Base-by-base conservation (phyloP, 2,797 vertebrate species). In the Enteromius viviparus region DNA sequence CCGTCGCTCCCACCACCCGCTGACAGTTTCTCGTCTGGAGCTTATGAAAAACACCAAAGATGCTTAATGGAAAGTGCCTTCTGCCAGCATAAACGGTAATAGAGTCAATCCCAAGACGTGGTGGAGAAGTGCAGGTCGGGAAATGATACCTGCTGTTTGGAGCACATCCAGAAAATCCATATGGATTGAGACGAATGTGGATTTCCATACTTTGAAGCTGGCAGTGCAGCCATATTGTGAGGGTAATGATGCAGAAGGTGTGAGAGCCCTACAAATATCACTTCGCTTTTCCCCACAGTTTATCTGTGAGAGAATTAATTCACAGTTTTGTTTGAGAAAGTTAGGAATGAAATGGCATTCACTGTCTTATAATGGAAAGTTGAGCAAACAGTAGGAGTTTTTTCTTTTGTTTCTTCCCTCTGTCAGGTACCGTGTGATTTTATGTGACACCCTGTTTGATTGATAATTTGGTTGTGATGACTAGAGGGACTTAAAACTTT, bases 401-500 rank as follows among this genome's bases (percentile, higher is more conserved):
- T 69, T 62, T 29, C 17, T 9, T 75, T 23, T 11, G 2, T 82
- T 64, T 82, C 23, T 40, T 21, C 21, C 21, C 21, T 55, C 26
- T 0, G 3, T 76, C 45, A 64, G 47, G 76, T 49, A 32, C 26
- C 10, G 51, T 51, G 51, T 75, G 76, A 80, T 68, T 75, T 64
- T 58, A 60, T 71, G 60, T 69, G 55, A 69, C 83, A 78, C 55
- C 14, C 84, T 7, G 55, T 83, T 85, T 85, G 84, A 85, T 86
- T 85, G 71, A 88, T 87, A 87, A 85, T 87, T 85, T 79, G 80
- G 85, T 85, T 79, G 26, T 72, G 66, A 71, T 82, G 85, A 85
- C 78, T 68, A 34, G 51, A 68, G 66, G 85, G 84, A 84, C 58
- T 76, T 79, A 70, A 49, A 87, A 68, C 34, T 86, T 84, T 87